phyloP scores from a whole-genome alignment of 2,113 vertebrate species.

The Spilogale gracilis region DNA sequence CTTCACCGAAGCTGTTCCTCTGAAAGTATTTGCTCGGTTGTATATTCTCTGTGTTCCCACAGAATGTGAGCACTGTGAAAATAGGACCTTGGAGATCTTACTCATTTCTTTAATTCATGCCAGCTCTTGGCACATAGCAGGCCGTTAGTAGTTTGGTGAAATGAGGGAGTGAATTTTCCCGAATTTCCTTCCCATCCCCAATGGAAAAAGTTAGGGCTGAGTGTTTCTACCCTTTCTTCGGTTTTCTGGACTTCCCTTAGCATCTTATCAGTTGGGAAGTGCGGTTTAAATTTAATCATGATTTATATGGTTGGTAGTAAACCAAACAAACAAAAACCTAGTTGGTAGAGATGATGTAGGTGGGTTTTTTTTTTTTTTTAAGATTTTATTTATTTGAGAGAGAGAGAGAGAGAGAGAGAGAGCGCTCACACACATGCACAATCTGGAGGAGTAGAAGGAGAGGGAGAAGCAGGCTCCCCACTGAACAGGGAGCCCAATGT shows the following conservation, averaged over 20 bases:
- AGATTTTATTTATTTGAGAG: not conserved
- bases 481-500: not conserved
- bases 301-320: constrained; percentile 30
- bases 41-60: not conserved
- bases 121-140: not conserved
- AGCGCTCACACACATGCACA: too few species aligned
- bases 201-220: not conserved
- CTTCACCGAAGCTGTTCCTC: not conserved
- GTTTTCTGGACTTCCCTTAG: not conserved
- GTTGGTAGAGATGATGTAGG: not conserved
- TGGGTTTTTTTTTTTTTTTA: not conserved
- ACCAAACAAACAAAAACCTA: not conserved
- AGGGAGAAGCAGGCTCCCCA: not conserved
- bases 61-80: not conserved
- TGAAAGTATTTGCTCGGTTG: not conserved
- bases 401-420: too few species aligned
- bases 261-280: not conserved
- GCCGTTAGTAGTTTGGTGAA: not conserved
- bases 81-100: not conserved
- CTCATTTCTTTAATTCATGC: not conserved
- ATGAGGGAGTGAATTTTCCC: not conserved
- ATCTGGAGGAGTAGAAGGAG: too few species aligned
- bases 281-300: not conserved
- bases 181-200: constrained; percentile 1
- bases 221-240: not conserved